Evolutionary conservation across 2,113 vertebrate genomes (phyloP).

Genomic region (Reinhardtius hippoglossoides): DNA sequence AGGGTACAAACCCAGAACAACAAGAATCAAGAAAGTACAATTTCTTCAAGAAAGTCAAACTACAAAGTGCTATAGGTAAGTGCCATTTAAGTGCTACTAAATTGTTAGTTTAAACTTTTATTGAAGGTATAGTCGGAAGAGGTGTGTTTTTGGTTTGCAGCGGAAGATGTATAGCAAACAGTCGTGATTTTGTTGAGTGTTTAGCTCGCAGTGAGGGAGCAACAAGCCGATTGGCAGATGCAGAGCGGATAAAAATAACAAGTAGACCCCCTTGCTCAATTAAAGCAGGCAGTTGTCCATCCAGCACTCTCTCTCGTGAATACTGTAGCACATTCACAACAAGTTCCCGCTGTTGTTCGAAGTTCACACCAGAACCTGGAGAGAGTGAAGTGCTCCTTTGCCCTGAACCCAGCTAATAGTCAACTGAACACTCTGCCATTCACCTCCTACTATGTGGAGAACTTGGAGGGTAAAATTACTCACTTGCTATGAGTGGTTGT

Average conservation of each 20-base stretch:
- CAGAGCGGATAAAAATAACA: neutral
- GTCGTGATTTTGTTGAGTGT: no score
- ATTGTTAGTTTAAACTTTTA: no score
- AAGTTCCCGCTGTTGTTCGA: conserved; percentile 23
- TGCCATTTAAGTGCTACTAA: no score
- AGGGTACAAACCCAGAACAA: no score
- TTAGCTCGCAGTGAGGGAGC: no score
- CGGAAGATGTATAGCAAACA: no score
- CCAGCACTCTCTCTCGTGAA: neutral
- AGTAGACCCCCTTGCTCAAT: conserved; percentile 21
- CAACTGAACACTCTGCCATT: neutral
- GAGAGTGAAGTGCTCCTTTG: conserved; percentile 30
- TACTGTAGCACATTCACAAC: conserved; percentile 30
- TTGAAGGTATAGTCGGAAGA: no score
- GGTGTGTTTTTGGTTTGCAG: no score
- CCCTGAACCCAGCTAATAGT: conserved; percentile 12
- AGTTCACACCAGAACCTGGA: conserved; percentile 31
- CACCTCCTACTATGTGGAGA: neutral
- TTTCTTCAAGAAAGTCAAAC: no score
- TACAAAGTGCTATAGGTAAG: no score
- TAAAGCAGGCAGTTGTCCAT: conserved; percentile 26
- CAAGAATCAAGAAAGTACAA: no score
- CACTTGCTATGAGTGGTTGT: neutral
- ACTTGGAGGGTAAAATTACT: neutral
- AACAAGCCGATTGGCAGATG: no score